Percentiles rank a stretch among this genome's conserved stretches.
These are phyloP conservation scores for Dioctria rufipes DNA, from an alignment of 2,888 invertebrate species.

Conservation along the genomic window DNA sequence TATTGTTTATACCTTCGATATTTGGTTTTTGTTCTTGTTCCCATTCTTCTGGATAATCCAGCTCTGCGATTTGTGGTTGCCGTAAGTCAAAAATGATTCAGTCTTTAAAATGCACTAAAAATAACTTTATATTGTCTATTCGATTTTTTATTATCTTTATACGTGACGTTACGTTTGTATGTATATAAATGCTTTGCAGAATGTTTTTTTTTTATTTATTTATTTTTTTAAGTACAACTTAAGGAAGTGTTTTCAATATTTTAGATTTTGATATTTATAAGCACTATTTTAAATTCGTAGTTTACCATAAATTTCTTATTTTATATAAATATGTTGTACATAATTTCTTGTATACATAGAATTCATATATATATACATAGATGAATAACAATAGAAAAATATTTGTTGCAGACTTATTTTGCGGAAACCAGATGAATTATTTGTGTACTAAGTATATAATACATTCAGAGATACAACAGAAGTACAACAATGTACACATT, in stretches of 20 bases:
- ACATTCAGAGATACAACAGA: slow-evolving; percentile 12
- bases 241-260: neutral
- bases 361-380: neutral
- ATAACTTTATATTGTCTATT: no score
- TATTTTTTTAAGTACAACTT: slow-evolving; percentile 4
- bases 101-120: neutral
- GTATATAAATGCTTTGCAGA: slow-evolving; percentile 32
- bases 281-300: slow-evolving; percentile 19
- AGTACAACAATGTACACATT: slow-evolving; percentile 17
- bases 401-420: slow-evolving; percentile 35
- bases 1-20: slow-evolving; percentile 52
- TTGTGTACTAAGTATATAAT: neutral
- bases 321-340: slow-evolving; percentile 33
- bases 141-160: neutral
- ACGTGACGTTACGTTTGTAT: neutral
- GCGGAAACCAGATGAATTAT: slow-evolving; percentile 37
- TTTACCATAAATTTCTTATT: slow-evolving; percentile 10
- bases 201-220: neutral
- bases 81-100: slow-evolving; percentile 12
- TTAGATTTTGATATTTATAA: no score
- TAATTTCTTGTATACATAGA: neutral
- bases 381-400: slow-evolving; percentile 18
- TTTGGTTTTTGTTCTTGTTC: slow-evolving; percentile 50
- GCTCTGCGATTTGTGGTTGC: slow-evolving; percentile 41
- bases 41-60: slow-evolving; percentile 58